phyloP scores from a whole-genome alignment of 2,113 vertebrate species.

The Ochotona princeps region DNA sequence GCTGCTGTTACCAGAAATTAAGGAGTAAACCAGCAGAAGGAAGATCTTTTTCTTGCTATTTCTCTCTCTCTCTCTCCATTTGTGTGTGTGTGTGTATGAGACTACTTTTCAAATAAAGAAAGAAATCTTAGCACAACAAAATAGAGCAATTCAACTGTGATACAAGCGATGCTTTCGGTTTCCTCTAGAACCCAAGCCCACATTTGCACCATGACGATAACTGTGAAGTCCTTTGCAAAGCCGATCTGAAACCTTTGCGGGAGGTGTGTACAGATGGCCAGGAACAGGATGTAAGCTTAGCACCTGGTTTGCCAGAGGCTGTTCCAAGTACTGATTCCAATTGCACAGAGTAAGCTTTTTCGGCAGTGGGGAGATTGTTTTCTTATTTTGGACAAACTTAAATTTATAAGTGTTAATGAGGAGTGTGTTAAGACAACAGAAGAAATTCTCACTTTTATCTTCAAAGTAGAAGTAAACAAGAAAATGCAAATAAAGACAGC shows the following conservation, averaged over 20 bases:
- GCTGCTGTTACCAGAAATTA: no score
- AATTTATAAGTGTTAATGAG: constrained; percentile 53
- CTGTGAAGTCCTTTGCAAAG: neutral
- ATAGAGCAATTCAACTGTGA: neutral
- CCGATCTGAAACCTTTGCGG: neutral
- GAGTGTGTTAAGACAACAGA: constrained; percentile 63
- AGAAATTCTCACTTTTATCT: constrained; percentile 45
- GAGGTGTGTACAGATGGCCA: neutral
- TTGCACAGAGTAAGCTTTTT: neutral
- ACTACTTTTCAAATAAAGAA: no score
- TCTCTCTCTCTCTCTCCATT: no score
- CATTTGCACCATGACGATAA: neutral
- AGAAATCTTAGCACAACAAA: neutral
- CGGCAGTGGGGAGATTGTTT: neutral
- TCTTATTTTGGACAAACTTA: constrained; percentile 9
- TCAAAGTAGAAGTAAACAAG: constrained; percentile 38
- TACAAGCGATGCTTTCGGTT: neutral
- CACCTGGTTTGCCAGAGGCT: neutral
- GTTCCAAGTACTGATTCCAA: neutral
- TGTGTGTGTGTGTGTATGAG: no score
- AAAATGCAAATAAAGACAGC: constrained; percentile 43
- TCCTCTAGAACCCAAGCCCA: neutral
- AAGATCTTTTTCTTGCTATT: no score
- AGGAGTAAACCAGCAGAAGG: no score
- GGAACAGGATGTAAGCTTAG: neutral